Percentiles rank a stretch among this genome's conserved stretches.
Evolutionary conservation across 2,113 vertebrate genomes (phyloP).

Genomic region (Indicator indicator): DNA sequence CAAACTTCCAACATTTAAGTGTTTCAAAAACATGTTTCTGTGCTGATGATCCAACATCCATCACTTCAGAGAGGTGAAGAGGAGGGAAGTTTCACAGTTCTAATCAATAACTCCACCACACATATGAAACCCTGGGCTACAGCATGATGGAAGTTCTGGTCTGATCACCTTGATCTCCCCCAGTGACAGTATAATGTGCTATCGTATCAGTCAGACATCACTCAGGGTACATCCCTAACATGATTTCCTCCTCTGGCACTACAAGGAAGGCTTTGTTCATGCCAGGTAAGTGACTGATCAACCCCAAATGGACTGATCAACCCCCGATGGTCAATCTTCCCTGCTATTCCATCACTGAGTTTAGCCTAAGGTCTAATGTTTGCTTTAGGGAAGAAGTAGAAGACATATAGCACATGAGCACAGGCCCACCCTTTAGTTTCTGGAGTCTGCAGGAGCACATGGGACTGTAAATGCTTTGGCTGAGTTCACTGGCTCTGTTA

Average conservation of each 20-base stretch:
- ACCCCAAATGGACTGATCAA: background rate
- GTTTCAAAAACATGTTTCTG: background rate
- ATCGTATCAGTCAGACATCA: background rate
- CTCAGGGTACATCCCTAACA: background rate
- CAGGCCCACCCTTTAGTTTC: background rate
- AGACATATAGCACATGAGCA: fast-evolving
- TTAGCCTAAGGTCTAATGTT: background rate
- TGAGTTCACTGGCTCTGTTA: background rate
- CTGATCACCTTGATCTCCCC: background rate
- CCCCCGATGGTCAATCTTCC: background rate
- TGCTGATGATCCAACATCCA: background rate
- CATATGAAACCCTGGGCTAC: background rate
- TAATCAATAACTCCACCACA: background rate
- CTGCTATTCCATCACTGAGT: background rate
- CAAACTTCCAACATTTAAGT: background rate
- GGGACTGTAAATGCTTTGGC: background rate
- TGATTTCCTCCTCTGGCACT: background rate
- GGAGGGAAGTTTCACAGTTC: background rate
- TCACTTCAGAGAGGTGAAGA: background rate
- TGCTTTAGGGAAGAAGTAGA: background rate
- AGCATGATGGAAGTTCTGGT: background rate
- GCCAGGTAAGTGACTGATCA: background rate
- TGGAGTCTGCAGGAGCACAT: background rate
- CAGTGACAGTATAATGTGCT: background rate
- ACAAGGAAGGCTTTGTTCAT: background rate